These are phyloP conservation scores for Chloroceryle aenea DNA, from an alignment of 2,113 vertebrate species.

Conservation along the genomic window DNA sequence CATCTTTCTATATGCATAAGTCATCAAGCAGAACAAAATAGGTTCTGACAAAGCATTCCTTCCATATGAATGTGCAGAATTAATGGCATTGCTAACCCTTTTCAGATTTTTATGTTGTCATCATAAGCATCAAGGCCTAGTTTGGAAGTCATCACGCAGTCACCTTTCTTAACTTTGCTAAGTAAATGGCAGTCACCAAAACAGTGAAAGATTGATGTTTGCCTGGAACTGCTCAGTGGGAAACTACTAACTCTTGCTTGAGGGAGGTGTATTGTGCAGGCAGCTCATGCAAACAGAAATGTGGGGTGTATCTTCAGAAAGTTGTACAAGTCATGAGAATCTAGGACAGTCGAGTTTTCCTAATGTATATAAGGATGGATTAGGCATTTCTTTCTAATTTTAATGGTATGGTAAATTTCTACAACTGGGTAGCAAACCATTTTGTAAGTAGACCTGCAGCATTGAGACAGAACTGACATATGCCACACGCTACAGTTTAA, in stretches of 20 bases:
- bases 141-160: not conserved
- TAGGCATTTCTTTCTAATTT: not conserved
- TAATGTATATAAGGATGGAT: not conserved
- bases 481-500: not conserved
- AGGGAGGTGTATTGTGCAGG: not conserved
- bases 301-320: not conserved
- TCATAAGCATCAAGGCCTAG: not conserved
- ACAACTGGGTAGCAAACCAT: not conserved
- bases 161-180: not conserved
- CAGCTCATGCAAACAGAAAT: not conserved
- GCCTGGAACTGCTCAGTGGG: not conserved
- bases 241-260: not conserved
- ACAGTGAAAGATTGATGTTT: not conserved
- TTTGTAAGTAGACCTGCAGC: not conserved
- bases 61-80: not conserved
- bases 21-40: slow-evolving; percentile 43
- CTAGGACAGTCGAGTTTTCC: not conserved
- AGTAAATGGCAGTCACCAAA: not conserved
- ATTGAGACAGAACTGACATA: not conserved
- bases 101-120: not conserved
- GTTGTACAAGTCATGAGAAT: not conserved
- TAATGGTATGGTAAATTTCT: not conserved
- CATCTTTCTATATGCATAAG: slow-evolving; percentile 7
- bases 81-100: not conserved
- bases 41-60: slow-evolving; percentile 31